Base-by-base conservation (phyloP, 2,888 invertebrate genomes). In the Nymphalis polychloros region DNA sequence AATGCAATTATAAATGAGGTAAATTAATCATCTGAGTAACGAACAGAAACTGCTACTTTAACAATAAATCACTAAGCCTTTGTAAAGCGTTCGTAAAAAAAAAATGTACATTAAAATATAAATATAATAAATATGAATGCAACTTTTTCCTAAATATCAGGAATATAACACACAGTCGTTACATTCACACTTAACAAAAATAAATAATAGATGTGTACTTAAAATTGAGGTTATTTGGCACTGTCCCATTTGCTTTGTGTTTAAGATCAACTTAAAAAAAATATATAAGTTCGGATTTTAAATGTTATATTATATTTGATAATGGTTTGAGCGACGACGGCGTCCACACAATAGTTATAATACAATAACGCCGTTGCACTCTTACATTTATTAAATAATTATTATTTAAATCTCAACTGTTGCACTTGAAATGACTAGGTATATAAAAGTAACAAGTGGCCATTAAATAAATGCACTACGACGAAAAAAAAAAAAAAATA, bases 81-180 rank as follows among this genome's bases (percentile, higher is more conserved):
- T 83, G 82, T 86, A 83, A 85, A 88, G 83, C 84, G 83, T 84
- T 83, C 79, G 78, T 84, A 86, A 84, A 84, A 85, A n/a, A 84
- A 84, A 83, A 84, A 79, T 88, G 86, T 89, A 90, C 77, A 85
- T 86, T 90, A 88, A 89, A 87, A 85, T 85, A 89, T 87, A 90
- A 91, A 90, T 89, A 88, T 85, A 84, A 87, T 88, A 86, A 92
- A 92, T 89, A 92, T 92, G 92, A 92, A 92, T 91, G 93, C 87
- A 89, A 90, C 93, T 82, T 82, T 88, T 87, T 90, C 92, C 93
- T 92, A 92, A 93, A 93, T 93, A 92, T 90, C 93, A 93, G 93
- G 92, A 92, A 91, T 89, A 85, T 72, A 84, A 89, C 93, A 91
- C 93, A 79, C 89, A 89, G 92, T 89, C 81, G 92, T 89, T 88